phyloP scores from a whole-genome alignment of 2,797 vertebrate genomes.

The Enteromius thamalakanensis region DNA sequence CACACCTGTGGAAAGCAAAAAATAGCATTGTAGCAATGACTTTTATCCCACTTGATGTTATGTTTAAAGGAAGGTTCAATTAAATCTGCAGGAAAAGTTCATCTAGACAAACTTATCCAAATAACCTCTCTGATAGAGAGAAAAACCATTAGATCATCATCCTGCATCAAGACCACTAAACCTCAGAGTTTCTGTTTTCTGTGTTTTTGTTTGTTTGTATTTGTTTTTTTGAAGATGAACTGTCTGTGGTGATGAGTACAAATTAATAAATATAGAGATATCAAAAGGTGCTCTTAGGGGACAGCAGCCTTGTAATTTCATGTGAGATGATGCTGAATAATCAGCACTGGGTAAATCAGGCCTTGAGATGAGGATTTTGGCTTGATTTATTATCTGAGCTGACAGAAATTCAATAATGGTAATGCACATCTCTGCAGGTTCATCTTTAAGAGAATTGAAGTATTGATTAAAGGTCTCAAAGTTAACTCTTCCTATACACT shows the following conservation, averaged over 20 bases:
- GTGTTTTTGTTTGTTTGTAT: background rate
- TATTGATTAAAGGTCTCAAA: conserved; percentile 2
- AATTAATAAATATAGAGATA: background rate
- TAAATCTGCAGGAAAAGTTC: background rate
- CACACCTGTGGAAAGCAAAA: background rate
- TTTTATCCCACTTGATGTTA: background rate
- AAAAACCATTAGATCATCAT: no score
- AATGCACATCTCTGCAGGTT: conserved; percentile 3
- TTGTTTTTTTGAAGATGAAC: background rate
- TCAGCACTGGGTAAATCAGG: background rate
- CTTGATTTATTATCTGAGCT: conserved; percentile 3
- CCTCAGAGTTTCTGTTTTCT: background rate
- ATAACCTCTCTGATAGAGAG: background rate
- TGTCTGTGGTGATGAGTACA: background rate
- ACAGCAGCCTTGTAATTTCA: background rate
- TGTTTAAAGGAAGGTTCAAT: background rate
- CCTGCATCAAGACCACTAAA: background rate
- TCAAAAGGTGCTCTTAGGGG: background rate
- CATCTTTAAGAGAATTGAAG: background rate
- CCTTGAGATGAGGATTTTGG: conserved; percentile 8
- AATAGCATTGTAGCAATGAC: background rate
- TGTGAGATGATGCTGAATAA: conserved; percentile 3
- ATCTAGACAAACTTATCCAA: background rate
- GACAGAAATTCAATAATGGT: conserved; percentile 26
- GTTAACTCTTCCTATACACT: background rate